Conservation (phyloP, 2,797 vertebrate genomes). For the Rhinella marina region DNA sequence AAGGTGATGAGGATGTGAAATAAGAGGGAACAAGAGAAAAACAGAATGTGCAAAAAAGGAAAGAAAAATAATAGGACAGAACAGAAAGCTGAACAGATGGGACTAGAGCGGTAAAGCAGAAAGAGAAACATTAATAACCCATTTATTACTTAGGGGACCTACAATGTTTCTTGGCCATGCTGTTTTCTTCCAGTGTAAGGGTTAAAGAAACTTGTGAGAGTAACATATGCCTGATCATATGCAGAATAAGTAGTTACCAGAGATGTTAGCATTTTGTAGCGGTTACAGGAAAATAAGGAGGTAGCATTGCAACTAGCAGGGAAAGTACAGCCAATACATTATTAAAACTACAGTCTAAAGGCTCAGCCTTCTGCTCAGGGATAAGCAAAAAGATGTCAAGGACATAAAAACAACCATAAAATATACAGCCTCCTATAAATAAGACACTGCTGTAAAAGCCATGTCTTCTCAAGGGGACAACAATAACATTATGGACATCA, state of each 20-base stretch:
- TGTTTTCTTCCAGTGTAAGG: constrained; percentile 1
- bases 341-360: constrained; percentile 54
- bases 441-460: constrained; percentile 53
- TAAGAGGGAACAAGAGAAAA: constrained; percentile 39
- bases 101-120: constrained; percentile 29
- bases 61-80: constrained; percentile 33
- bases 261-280: constrained; percentile 19
- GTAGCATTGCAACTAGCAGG: constrained; percentile 36
- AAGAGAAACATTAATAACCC: constrained; percentile 14
- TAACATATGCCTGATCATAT: constrained; percentile 27
- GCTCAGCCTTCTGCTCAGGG: constrained; percentile 53
- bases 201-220: constrained; percentile 22
- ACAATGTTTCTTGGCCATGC: background rate
- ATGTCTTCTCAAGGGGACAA: constrained; percentile 54
- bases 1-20: constrained; percentile 47
- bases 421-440: constrained; percentile 51
- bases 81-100: constrained; percentile 32
- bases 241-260: constrained; percentile 12
- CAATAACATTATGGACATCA: constrained; percentile 60
- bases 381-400: constrained; percentile 58
- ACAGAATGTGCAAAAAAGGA: constrained; percentile 48
- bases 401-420: constrained; percentile 55
- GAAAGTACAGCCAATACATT: constrained; percentile 49
- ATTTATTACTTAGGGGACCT: constrained; percentile 23
- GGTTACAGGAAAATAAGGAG: constrained; percentile 21